Conservation (phyloP, 2,888 invertebrate species). For the Trissonchulus latispiculum region DNA sequence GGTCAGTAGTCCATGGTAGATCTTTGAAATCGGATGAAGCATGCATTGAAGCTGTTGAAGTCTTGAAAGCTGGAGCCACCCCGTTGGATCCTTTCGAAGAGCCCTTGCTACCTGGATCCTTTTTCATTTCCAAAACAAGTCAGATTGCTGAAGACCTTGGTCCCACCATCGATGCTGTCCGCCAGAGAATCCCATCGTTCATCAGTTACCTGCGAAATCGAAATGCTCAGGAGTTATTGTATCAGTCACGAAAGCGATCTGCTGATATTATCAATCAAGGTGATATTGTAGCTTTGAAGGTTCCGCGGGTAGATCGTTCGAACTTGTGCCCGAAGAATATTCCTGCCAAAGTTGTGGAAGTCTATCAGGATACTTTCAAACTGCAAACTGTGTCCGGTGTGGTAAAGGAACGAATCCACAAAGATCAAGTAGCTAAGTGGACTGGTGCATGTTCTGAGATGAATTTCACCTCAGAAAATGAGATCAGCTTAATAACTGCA, state of each 20-base stretch:
- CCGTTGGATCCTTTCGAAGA: too few species aligned
- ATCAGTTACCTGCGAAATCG: not conserved
- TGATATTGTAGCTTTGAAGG: not conserved
- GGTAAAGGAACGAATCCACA: not conserved
- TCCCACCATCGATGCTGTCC: too few species aligned
- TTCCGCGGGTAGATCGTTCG: not conserved
- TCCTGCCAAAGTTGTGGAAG: not conserved
- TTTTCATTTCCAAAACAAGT: too few species aligned
- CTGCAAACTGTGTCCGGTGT: not conserved
- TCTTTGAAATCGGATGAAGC: too few species aligned
- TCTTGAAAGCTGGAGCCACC: too few species aligned
- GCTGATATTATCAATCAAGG: not conserved
- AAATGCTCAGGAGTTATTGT: not conserved
- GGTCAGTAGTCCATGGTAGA: too few species aligned
- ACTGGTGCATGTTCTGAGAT: not conserved
- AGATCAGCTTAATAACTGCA: not conserved
- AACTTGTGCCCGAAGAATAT: not conserved
- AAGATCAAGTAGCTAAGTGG: not conserved
- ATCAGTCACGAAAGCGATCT: not conserved
- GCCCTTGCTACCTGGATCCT: too few species aligned
- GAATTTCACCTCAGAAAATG: not conserved
- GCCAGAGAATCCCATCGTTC: not conserved
- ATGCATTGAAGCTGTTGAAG: too few species aligned
- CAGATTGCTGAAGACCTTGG: too few species aligned
- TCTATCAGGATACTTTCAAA: not conserved